Base-by-base conservation (phyloP, 2,888 invertebrate species). In the Capitulum mitella region DNA sequence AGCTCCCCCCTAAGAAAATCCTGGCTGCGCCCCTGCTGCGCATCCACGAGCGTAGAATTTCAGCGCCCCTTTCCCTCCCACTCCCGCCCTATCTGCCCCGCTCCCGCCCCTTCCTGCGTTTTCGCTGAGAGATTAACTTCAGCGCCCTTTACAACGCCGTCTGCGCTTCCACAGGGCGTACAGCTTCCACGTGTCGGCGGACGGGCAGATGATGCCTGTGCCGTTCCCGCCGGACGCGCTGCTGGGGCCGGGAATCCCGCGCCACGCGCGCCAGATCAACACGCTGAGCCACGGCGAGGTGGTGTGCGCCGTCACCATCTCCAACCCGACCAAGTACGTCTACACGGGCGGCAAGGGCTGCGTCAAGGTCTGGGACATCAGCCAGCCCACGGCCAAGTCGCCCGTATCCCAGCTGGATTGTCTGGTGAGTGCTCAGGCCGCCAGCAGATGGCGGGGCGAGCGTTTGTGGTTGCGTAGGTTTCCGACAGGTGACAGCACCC, bases 281-380 rank as follows among this genome's bases (percentile, higher is more conserved):
- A 94, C 94, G 14, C 86, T 98, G 81, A 93, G 92, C 81, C 98
- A 98, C 86, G 98, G 98, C 14, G 98, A 98, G 86, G 97, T 98
- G 74, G 98, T 98, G 54, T 98, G 98, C 86, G 98, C 97, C 0
- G 98, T 98, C 77, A 97, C 98, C 78, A 92, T 98, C 85, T 93
- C 95, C 80, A 94, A 91, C 85, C 91, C 92, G 80, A 92, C 93
- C 81, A 90, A 94, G 83, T 93, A 94, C 86, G 95, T 97, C n/a
- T 98, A 97, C 87, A 98, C 98, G 0, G 98, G 97, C 43, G 97
- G 97, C 81, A 98, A 97, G 87, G 95, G 95, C 80, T 95, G 97
- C 87, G 97, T 98, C 83, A 98, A 98, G 87, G 95, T 97, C 6
- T 89, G 89, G 89, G 88, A 89, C 80, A 87, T 88, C 80, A 85